Conservation (phyloP, 2,113 vertebrate genomes). For the Otolemur garnettii region DNA sequence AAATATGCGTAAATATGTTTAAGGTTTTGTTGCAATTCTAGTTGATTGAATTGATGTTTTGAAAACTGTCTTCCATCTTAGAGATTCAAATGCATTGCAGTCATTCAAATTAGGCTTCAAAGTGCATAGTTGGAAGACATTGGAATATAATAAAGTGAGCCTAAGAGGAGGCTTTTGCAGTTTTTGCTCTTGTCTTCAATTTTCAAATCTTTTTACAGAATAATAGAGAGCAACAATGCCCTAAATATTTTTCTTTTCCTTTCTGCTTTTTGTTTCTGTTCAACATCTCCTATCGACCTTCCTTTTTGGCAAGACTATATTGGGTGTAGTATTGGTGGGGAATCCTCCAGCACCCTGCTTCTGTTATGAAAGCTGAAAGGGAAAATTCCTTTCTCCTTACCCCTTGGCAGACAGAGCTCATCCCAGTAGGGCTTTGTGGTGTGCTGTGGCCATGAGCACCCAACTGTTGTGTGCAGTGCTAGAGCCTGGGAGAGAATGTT, state of each 20-base stretch:
- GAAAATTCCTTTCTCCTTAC: background rate
- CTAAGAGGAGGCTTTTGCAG: background rate
- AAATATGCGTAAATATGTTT: slow-evolving; percentile 64
- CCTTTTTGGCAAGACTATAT: background rate
- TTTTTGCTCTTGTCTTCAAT: background rate
- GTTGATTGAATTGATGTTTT: slow-evolving; percentile 49
- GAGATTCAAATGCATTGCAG: background rate
- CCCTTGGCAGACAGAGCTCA: background rate
- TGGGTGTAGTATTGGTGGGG: background rate
- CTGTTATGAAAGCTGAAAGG: background rate
- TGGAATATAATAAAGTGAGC: background rate
- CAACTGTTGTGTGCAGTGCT: background rate
- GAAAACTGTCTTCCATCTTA: background rate
- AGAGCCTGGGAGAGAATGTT: background rate
- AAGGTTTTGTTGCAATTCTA: slow-evolving; percentile 50
- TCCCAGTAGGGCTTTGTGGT: background rate
- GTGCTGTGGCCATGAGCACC: accelerated
- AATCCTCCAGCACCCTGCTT: background rate
- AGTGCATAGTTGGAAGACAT: background rate
- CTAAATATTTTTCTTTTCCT: background rate
- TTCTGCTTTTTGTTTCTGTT: background rate
- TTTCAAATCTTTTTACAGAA: slow-evolving; percentile 40
- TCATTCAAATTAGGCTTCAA: background rate
- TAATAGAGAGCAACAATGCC: background rate
- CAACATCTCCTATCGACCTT: background rate